Evolutionary conservation across 2,113 vertebrate genomes (phyloP).

Genomic region (Cynopterus brachyotis): DNA sequence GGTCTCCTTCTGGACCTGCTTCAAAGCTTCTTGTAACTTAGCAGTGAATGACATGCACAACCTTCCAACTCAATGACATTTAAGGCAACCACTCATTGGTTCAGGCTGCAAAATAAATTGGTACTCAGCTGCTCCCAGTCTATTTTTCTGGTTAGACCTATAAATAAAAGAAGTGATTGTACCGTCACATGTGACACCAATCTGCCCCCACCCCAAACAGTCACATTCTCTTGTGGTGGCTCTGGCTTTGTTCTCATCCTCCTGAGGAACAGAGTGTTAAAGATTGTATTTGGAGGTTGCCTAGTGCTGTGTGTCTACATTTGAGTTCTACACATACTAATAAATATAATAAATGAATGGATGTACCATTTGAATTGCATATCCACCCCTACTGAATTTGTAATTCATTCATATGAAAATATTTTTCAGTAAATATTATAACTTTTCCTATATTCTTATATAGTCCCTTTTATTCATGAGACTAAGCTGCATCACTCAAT

Average conservation of each 20-base stretch:
- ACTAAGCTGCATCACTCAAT: constrained; percentile 60
- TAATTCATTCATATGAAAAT: constrained; percentile 46
- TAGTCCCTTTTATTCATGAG: constrained; percentile 40
- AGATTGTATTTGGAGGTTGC: constrained; percentile 14
- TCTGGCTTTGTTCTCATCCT: constrained; percentile 5
- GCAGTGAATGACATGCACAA: constrained; percentile 61
- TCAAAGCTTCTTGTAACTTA: constrained; percentile 64
- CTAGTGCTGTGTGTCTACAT: neutral
- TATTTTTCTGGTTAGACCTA: constrained; percentile 65
- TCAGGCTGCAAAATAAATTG: constrained; percentile 75
- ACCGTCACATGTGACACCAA: neutral
- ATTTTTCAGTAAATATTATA: constrained; percentile 23
- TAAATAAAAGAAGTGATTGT: constrained; percentile 59
- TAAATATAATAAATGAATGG: neutral
- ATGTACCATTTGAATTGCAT: neutral
- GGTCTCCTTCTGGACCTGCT: constrained; percentile 31
- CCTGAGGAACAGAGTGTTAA: constrained; percentile 25
- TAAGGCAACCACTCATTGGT: constrained; percentile 56
- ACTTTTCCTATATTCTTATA: constrained; percentile 52
- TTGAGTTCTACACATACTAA: neutral
- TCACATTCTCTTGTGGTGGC: neutral
- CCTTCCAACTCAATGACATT: constrained; percentile 66
- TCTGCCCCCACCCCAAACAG: constrained; percentile 18
- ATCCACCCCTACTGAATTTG: neutral
- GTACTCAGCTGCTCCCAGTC: constrained; percentile 58